phyloP scores from a whole-genome alignment of 1,140 invertebrate species.

The Dinothrombium tinctorium region DNA sequence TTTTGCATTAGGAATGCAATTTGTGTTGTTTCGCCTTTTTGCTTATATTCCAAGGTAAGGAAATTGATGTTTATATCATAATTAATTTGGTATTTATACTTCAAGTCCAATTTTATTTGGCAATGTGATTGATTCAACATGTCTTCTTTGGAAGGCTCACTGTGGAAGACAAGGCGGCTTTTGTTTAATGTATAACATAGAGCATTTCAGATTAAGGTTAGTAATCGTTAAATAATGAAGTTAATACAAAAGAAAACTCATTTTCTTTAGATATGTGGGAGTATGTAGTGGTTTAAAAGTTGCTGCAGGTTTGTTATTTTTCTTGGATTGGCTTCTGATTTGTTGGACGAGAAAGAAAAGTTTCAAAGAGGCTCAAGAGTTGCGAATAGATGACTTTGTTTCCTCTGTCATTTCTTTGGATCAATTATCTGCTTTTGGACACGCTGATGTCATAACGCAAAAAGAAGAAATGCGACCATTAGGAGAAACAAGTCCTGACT shows the following conservation, averaged over 20 bases:
- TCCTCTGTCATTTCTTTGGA: too few species aligned
- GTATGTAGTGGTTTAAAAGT: constrained; percentile 74
- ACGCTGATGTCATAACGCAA: too few species aligned
- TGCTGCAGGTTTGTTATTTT: constrained; percentile 54
- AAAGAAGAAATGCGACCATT: too few species aligned
- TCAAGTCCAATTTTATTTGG: constrained; percentile 85
- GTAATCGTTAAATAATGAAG: constrained; percentile 17
- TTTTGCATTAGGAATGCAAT: constrained; percentile 85
- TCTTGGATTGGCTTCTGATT: constrained; percentile 68
- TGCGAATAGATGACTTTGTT: too few species aligned
- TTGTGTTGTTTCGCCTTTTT: constrained; percentile 78
- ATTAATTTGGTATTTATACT: too few species aligned
- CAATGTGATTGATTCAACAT: constrained; percentile 80
- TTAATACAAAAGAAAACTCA: too few species aligned
- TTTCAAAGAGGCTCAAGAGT: too few species aligned
- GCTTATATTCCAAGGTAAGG: constrained; percentile 87
- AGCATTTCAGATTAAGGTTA: constrained; percentile 70
- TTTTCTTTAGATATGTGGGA: constrained; percentile 47
- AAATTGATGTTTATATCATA: too few species aligned
- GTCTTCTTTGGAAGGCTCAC: constrained; percentile 71
- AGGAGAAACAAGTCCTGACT: too few species aligned
- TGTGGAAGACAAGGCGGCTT: constrained; percentile 53
- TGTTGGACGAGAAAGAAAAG: too few species aligned
- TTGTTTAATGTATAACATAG: constrained; percentile 76
- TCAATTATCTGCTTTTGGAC: too few species aligned